Conservation (phyloP, 2,797 vertebrate genomes). For the Nannoperca obscura region DNA sequence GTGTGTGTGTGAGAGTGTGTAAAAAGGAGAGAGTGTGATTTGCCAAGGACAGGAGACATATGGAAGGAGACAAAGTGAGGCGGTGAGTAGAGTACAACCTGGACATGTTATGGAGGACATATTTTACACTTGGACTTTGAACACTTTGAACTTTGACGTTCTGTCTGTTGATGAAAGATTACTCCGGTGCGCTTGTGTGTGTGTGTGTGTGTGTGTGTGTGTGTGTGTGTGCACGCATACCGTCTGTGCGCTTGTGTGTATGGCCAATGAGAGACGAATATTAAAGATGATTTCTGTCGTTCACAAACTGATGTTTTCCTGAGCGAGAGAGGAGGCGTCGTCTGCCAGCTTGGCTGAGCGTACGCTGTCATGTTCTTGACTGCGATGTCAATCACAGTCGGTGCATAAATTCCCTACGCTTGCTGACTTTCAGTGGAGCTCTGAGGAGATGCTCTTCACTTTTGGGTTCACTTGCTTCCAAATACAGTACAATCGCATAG, state of each 20-base stretch:
- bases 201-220: conserved; percentile 14
- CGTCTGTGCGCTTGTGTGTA: conserved; percentile 5
- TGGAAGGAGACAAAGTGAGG: conserved; percentile 61
- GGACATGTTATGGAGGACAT: conserved; percentile 66
- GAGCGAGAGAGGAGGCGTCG: conserved; percentile 55
- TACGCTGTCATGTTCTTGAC: conserved; percentile 71
- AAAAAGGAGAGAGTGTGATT: conserved; percentile 30
- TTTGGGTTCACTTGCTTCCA: conserved; percentile 36
- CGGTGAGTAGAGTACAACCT: conserved; percentile 55
- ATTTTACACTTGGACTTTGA: conserved; percentile 65
- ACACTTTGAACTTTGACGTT: conserved; percentile 46
- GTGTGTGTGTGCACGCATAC: neutral
- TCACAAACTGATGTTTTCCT: conserved; percentile 74
- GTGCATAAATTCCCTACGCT: conserved; percentile 41
- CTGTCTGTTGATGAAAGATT: conserved; percentile 44
- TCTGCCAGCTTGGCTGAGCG: conserved; percentile 64
- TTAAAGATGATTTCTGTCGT: conserved; percentile 70
- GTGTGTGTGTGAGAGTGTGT: conserved; percentile 34
- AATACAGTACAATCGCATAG: conserved; percentile 31
- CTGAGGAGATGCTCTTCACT: conserved; percentile 39
- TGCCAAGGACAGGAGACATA: conserved; percentile 59
- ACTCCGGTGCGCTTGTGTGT: conserved; percentile 14
- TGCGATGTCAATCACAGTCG: conserved; percentile 70
- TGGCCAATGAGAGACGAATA: conserved; percentile 57
- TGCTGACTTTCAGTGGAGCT: conserved; percentile 48